Base-by-base conservation (phyloP, 2,113 vertebrate species). In the Leptosomus discolor region DNA sequence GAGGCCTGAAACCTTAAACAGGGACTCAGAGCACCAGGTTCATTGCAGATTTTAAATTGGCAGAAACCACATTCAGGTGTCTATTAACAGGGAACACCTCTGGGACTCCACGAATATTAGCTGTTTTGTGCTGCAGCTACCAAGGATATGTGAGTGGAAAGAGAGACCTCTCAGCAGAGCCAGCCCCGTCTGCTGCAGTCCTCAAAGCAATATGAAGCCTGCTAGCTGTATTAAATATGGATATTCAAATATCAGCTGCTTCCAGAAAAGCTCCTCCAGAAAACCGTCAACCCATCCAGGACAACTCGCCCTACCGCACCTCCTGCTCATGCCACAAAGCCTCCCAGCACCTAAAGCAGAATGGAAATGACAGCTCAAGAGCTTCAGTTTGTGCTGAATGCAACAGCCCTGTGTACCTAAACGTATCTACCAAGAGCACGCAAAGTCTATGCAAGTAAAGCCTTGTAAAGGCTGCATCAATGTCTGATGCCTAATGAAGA, bases 351-450 rank as follows among this genome's bases (percentile, higher is more conserved):
- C 71, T 37, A 27, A 77, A 77, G 70, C 20, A 58, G 78, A 54
- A 64, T 37, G 30, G 23, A 67, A 78, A 43, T 3, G 15, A 56
- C 12, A 9, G 63, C 36, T 37, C 27, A 36, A 27, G 73, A 51
- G 48, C 60, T 70, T 50, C 68, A 36, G 14, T 24, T 64, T 20
- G 58, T n/a, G 37, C 15, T 0, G 5, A 39, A 43, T 0, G 0
- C 20, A 22, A 71, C n/a, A 48, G 34, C 46, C 46, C 34, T 17
- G 23, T 11, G 6, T 8, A 34, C 14, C n/a, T 48, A 43, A 61
- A 30, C 1, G 3, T 22, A 67, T 9, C 51, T 41, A 41, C 23
- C 12, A 8, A 14, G 46, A 70, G 32, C 26, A 53, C 3, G 5
- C 5, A 11, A 77, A 34, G 22, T 30, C 61, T 7, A 29, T 22